phyloP scores from a whole-genome alignment of 1,140 invertebrate species.

The Zaprionus gabonicus region DNA sequence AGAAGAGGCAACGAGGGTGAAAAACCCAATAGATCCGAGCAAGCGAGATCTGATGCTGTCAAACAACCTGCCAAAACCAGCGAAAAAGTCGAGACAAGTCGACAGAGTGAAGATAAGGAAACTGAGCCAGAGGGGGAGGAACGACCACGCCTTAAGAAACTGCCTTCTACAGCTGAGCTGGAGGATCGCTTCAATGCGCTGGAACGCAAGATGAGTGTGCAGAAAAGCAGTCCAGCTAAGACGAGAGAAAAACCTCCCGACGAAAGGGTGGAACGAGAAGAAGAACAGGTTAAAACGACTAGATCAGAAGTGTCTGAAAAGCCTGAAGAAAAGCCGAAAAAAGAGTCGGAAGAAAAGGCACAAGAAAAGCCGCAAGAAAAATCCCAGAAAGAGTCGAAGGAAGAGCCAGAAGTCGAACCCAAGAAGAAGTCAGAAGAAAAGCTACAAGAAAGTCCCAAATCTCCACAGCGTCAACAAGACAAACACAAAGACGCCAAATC shows the following conservation, averaged over 20 bases:
- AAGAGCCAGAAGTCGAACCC: neutral
- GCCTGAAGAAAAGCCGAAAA: neutral
- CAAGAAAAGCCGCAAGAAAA: neutral
- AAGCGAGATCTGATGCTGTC: conserved; percentile 24
- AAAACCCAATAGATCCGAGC: conserved; percentile 28
- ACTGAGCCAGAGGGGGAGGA: conserved; percentile 15
- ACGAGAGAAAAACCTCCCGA: conserved; percentile 75
- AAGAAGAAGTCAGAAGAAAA: neutral
- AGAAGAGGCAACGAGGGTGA: conserved; percentile 43
- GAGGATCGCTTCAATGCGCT: conserved; percentile 78
- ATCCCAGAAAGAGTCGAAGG: neutral
- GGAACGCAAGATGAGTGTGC: conserved; percentile 67
- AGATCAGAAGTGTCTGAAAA: neutral
- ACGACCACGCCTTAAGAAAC: conserved; percentile 63
- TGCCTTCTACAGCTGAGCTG: conserved; percentile 76
- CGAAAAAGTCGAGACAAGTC: conserved; percentile 25
- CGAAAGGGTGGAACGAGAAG: conserved; percentile 10
- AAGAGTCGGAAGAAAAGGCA: neutral
- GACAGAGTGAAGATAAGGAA: conserved; percentile 1
- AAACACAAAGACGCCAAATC: neutral
- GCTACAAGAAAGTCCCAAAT: neutral
- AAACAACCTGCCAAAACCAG: conserved; percentile 24
- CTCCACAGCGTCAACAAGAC: neutral
- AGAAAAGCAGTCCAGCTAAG: conserved; percentile 65
- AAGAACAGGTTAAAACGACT: neutral